A percentile compares a stretch with the other conserved stretches of the same genome.
phyloP scores from a whole-genome alignment of 1,140 invertebrate species.

The Drosophila bocqueti region DNA sequence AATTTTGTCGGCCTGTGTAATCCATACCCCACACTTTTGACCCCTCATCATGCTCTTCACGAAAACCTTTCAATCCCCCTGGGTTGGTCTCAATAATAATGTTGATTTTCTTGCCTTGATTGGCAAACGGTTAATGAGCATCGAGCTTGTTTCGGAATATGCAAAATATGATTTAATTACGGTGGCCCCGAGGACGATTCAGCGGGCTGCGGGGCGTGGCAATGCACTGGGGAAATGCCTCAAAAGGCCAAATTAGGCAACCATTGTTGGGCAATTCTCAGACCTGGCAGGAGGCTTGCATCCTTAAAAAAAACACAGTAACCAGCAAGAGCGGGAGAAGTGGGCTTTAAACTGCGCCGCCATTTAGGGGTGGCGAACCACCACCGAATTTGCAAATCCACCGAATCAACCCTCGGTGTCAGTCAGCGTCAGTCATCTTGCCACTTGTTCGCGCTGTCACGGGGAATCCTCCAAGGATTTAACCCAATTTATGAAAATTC shows the following conservation, averaged over 20 bases:
- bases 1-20: no score
- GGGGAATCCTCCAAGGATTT: conserved; percentile 82
- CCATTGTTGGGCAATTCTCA: conserved; percentile 74
- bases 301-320: conserved; percentile 36
- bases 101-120: conserved; percentile 63
- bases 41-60: neutral
- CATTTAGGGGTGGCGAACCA: conserved; percentile 63
- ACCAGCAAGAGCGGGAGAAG: conserved; percentile 18
- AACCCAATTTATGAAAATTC: conserved; percentile 82
- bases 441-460: conserved; percentile 82
- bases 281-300: conserved; percentile 24
- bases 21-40: neutral
- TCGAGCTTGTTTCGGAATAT: conserved; percentile 69
- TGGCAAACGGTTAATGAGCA: conserved; percentile 72
- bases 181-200: conserved; percentile 38
- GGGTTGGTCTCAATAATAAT: conserved; percentile 55
- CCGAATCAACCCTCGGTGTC: conserved; percentile 43
- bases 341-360: conserved; percentile 57
- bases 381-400: conserved; percentile 31
- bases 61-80: conserved; percentile 29
- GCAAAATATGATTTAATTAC: conserved; percentile 83
- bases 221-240: conserved; percentile 73
- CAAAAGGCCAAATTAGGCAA: conserved; percentile 69
- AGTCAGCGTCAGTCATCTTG: conserved; percentile 63
- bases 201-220: conserved; percentile 33